Evolutionary conservation across 2,113 vertebrate genomes (phyloP).

Genomic region (Mastomys coucha): DNA sequence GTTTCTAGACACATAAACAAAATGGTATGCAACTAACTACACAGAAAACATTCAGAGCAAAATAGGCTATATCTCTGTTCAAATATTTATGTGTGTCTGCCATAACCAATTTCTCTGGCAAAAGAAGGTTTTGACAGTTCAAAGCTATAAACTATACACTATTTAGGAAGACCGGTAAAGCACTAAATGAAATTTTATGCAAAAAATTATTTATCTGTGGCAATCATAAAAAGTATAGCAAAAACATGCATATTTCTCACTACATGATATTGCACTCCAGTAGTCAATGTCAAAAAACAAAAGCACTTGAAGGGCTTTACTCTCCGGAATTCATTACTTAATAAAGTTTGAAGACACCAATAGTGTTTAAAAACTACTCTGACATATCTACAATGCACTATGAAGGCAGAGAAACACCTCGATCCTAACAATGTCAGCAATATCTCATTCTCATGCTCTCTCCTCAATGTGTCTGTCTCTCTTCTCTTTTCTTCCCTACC

Average conservation of each 20-base stretch:
- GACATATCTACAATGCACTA: neutral
- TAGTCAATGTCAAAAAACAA: slow-evolving; percentile 54
- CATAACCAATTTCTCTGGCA: slow-evolving; percentile 58
- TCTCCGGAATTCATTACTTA: neutral
- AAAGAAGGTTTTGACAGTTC: slow-evolving; percentile 54
- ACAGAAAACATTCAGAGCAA: slow-evolving; percentile 61
- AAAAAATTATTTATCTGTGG: slow-evolving; percentile 49
- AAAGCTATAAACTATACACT: slow-evolving; percentile 39
- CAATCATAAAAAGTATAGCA: slow-evolving; percentile 45
- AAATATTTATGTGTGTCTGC: slow-evolving; percentile 70
- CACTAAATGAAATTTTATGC: slow-evolving; percentile 55
- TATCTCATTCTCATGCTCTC: neutral
- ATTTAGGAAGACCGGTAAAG: slow-evolving; percentile 37
- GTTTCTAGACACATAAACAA: slow-evolving; percentile 71
- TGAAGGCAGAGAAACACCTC: neutral
- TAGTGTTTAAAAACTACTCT: neutral
- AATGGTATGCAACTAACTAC: slow-evolving; percentile 52
- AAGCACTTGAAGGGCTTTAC: slow-evolving; percentile 15
- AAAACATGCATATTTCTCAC: slow-evolving; percentile 47
- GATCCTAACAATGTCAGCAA: neutral
- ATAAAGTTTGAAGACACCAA: neutral
- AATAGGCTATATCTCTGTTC: slow-evolving; percentile 57
- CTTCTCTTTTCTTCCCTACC: neutral
- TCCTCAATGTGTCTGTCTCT: neutral
- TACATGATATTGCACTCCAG: neutral